Conservation (phyloP, 1,140 invertebrate genomes). For the Eriosoma lanigerum region DNA sequence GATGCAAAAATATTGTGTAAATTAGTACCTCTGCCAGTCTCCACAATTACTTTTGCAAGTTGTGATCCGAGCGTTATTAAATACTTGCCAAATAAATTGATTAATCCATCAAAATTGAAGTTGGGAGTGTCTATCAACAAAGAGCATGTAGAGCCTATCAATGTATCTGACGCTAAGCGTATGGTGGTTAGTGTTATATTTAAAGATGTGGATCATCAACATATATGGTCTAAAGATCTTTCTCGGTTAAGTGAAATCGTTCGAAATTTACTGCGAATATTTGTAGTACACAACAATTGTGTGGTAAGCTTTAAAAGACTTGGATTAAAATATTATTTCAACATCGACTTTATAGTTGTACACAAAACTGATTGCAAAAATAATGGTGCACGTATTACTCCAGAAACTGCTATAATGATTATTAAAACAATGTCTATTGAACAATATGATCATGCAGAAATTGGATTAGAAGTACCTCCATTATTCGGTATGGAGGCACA, state of each 20-base stretch:
- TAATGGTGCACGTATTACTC: constrained; percentile 4
- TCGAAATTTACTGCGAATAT: background rate
- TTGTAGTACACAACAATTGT: constrained; percentile 32
- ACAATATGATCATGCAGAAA: constrained; percentile 32
- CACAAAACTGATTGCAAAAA: constrained; percentile 41
- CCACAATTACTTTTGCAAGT: background rate
- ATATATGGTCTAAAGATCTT: constrained; percentile 27
- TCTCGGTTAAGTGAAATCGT: background rate
- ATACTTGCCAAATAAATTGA: background rate
- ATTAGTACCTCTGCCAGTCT: background rate
- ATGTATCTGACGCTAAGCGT: background rate
- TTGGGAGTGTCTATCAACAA: background rate
- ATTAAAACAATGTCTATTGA: constrained; percentile 22
- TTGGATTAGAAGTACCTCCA: constrained; percentile 18
- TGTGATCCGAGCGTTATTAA: constrained; percentile 20
- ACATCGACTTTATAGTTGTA: constrained; percentile 31
- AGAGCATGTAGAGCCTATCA: background rate
- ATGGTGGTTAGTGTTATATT: constrained; percentile 30
- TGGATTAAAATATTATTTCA: constrained; percentile 5
- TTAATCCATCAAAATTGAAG: constrained; percentile 1
- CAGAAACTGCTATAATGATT: constrained; percentile 8
- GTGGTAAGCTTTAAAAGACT: constrained; percentile 27
- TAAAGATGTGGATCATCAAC: constrained; percentile 29
- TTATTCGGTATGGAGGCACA: constrained; percentile 26
- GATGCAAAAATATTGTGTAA: constrained; percentile 15